Base-by-base conservation (phyloP, 30 jellyfish, hydroid and myxozoan species). In the Hydractinia echinata region DNA sequence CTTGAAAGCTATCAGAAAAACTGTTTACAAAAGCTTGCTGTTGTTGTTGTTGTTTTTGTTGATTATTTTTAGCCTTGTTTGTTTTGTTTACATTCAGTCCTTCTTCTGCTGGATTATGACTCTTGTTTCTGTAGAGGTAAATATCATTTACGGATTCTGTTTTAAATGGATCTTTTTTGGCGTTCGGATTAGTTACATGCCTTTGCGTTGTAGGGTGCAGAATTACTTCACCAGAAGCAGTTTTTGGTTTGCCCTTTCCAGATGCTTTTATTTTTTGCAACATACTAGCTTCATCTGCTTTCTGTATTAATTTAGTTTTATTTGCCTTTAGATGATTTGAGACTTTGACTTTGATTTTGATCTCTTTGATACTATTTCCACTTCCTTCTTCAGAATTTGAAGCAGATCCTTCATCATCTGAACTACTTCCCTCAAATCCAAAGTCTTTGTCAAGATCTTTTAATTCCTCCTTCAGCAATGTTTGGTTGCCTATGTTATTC, bases 341-440 rank as follows among this genome's bases (percentile, higher is more conserved):
- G 44, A 0, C 44, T 30, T 30, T 30, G 44, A 0, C 44, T 30
- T 30, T 30, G 44, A 30, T 30, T 30, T 30, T 30, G 44, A 30
- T 30, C 44, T 30, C 44, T 30, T 30, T 64, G 74, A 44, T 13
- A 64, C 39, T 51, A 58, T 44, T n/a, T 7, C 81, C 81, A 48
- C 64, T 51, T 48, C 81, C 81, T 7, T 8, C 81, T 51, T 16
- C 81, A 9, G 18, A 44, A 44, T 72, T 72, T 72, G 5, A 8
- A 6, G 15, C 81, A n/a, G 58, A 30, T n/a, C 81, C 81, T 60
- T 16, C 70, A 44, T 72, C 81, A 10, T 72, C 81, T 16, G 18
- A 54, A 8, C 64, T 52, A 9, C 81, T 51, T n/a, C 81, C 81
- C 8, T 72, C 81, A 10, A 30, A 44, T 48, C 51, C 81, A 10